phyloP scores from a whole-genome alignment of 2,113 vertebrate genomes.

The Pyrgilauda ruficollis region DNA sequence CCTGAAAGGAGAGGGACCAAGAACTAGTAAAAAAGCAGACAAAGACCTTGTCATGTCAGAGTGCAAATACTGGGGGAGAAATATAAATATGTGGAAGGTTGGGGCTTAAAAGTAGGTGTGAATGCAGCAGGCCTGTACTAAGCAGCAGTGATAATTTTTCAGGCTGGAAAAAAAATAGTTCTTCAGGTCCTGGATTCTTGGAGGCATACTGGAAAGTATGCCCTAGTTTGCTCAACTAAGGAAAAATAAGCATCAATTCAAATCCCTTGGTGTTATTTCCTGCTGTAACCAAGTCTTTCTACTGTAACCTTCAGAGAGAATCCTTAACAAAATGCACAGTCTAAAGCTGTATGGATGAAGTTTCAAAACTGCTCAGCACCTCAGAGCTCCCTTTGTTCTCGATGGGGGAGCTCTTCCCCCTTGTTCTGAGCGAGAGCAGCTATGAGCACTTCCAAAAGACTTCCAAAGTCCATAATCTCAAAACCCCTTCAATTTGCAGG shows the following conservation, averaged over 20 bases:
- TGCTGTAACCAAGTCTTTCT: background rate
- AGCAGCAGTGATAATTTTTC: background rate
- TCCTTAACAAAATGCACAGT: constrained; percentile 10
- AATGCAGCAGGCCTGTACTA: background rate
- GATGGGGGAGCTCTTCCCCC: background rate
- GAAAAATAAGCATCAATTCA: background rate
- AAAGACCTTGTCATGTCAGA: background rate
- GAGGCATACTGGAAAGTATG: background rate
- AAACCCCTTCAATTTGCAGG: background rate
- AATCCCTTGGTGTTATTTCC: background rate
- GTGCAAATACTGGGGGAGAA: background rate
- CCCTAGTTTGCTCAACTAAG: background rate
- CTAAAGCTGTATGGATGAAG: background rate
- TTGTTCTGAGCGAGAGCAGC: background rate
- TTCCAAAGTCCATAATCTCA: background rate
- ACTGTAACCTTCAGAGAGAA: background rate
- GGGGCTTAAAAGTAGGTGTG: background rate
- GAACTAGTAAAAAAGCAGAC: background rate
- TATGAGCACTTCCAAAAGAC: background rate
- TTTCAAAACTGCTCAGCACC: background rate
- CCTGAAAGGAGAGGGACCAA: background rate
- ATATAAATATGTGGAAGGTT: background rate
- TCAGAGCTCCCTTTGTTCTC: background rate
- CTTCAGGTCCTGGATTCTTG: background rate
- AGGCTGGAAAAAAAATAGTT: background rate